phyloP scores from a whole-genome alignment of 2,888 invertebrate species.

The Desoria tigrina region DNA sequence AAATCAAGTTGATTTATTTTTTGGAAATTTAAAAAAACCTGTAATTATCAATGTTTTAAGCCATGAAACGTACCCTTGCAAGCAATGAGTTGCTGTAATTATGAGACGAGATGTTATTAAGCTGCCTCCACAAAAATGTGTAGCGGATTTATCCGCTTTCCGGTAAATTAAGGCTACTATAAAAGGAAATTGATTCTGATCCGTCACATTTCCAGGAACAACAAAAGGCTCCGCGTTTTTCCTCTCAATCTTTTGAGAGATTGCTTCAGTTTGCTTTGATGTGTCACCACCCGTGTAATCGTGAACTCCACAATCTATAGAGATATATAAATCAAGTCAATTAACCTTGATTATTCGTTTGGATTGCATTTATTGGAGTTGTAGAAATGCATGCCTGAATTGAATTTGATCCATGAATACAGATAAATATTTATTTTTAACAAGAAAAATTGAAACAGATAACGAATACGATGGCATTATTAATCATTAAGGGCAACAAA shows the following conservation, averaged over 20 bases:
- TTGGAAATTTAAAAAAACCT: background rate
- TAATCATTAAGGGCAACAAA: no score
- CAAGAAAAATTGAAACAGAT: no score
- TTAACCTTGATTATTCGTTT: no score
- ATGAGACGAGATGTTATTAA: conserved; percentile 56
- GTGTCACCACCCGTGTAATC: conserved; percentile 11
- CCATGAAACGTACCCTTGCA: conserved; percentile 46
- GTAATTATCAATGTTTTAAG: no score
- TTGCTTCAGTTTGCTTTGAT: conserved; percentile 14
- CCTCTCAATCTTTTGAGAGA: background rate
- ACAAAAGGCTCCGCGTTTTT: background rate
- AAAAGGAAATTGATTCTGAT: conserved; percentile 36
- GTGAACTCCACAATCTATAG: conserved; percentile 36
- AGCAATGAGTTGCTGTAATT: conserved; percentile 59
- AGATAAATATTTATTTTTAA: no score
- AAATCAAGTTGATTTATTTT: background rate
- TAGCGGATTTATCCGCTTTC: conserved; percentile 21
- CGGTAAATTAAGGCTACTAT: conserved; percentile 38
- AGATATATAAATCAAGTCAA: background rate
- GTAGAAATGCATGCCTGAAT: no score
- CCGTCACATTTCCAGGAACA: conserved; percentile 24
- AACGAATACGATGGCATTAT: no score
- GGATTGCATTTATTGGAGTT: no score
- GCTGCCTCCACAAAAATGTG: conserved; percentile 57
- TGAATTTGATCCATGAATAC: no score